These are phyloP conservation scores for Holothuria leucospilota DNA, from an alignment of 53 echinoderm and acorn worm genomes.

Conservation along the genomic window DNA sequence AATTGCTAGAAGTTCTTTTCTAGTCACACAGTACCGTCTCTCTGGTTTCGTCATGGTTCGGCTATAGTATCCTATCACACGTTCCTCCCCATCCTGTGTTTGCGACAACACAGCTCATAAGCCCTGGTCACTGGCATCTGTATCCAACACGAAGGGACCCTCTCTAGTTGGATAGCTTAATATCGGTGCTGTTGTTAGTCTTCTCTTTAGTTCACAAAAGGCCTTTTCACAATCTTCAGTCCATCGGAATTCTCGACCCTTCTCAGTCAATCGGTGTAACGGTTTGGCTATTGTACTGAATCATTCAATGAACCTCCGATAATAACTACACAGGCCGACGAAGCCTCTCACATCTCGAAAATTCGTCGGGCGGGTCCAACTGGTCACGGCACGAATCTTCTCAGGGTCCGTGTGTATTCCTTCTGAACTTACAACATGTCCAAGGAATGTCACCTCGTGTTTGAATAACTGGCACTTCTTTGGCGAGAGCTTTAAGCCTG, in stretches of 20 bases:
- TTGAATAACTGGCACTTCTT: too few relatives aligned
- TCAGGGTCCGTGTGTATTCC: not conserved
- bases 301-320: not conserved
- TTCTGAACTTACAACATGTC: not conserved
- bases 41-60: not conserved
- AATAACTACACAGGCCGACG: not conserved
- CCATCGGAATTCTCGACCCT: not conserved
- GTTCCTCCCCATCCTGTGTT: not conserved
- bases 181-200: not conserved
- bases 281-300: conserved; percentile 3
- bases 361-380: not conserved
- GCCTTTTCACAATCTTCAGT: not conserved
- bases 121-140: conserved; percentile 28
- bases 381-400: not conserved
- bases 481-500: too few relatives aligned
- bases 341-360: not conserved
- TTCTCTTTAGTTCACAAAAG: not conserved
- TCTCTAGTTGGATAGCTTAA: not conserved
- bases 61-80: conserved; percentile 19
- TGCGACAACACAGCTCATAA: conserved; percentile 6
- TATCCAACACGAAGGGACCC: not conserved
- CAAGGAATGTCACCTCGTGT: too few relatives aligned
- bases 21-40: not conserved
- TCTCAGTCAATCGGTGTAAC: conserved; percentile 1
- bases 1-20: conserved; percentile 4